These are phyloP conservation scores for Agonum fuliginosum DNA, from an alignment of 2,888 invertebrate genomes.

Conservation along the genomic window DNA sequence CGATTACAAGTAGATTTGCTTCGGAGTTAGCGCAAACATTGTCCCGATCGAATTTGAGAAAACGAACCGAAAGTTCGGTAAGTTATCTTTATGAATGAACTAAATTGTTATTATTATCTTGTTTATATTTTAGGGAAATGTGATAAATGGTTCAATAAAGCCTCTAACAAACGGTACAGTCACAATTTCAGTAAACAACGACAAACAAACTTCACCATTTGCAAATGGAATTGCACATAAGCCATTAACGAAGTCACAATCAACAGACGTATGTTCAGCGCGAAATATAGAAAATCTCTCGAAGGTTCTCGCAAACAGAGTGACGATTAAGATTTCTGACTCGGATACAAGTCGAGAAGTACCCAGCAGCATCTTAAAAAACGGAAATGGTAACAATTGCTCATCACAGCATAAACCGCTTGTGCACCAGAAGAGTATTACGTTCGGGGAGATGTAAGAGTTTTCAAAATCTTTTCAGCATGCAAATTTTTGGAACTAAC, in stretches of 20 bases:
- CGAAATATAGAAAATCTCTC: conserved; percentile 65
- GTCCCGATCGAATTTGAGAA: conserved; percentile 84
- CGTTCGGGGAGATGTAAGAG: conserved; percentile 73
- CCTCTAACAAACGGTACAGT: conserved; percentile 71
- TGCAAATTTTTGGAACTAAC: conserved; percentile 18
- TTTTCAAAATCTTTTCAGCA: conserved; percentile 55
- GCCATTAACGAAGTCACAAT: conserved; percentile 68
- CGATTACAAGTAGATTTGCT: conserved; percentile 81
- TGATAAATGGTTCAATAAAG: conserved; percentile 68
- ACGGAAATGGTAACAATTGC: conserved; percentile 67
- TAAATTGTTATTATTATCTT: neutral
- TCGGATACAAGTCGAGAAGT: conserved; percentile 68
- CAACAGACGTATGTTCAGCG: conserved; percentile 67
- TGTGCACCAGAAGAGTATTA: conserved; percentile 72
- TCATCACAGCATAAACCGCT: conserved; percentile 67
- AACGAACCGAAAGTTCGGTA: conserved; percentile 81
- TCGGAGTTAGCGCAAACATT: conserved; percentile 85
- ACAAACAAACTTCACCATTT: conserved; percentile 17
- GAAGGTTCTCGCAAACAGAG: conserved; percentile 67
- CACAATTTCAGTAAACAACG: conserved; percentile 69
- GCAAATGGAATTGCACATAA: conserved; percentile 64
- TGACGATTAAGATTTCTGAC: conserved; percentile 69
- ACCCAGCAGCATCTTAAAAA: conserved; percentile 75
- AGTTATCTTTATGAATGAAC: conserved; percentile 66
- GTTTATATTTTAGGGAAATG: conserved; percentile 68